These are phyloP conservation scores for Piprites chloris DNA, from an alignment of 2,113 vertebrate genomes.

Conservation along the genomic window DNA sequence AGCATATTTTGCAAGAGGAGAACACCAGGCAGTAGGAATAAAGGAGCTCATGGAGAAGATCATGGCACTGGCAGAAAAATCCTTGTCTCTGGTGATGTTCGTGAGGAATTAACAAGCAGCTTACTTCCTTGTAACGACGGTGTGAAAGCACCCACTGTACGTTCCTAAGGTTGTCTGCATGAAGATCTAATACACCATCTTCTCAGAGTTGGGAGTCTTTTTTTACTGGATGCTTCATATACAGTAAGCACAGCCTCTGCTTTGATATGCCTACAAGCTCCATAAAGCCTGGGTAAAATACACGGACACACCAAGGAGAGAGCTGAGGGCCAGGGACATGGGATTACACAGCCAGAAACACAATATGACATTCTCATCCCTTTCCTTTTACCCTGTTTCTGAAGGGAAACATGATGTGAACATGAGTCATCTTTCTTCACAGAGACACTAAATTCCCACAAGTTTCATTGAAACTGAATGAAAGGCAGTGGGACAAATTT, in stretches of 20 bases:
- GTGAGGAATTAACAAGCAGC: neutral
- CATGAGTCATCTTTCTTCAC: neutral
- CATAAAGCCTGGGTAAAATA: neutral
- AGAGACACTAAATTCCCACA: neutral
- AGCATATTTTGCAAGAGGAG: neutral
- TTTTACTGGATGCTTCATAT: neutral
- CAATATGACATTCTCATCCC: neutral
- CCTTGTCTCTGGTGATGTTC: neutral
- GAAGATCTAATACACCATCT: neutral
- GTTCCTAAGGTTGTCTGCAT: neutral
- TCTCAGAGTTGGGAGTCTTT: neutral
- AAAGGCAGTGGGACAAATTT: neutral
- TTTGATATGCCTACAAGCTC: neutral
- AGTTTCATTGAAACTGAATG: neutral
- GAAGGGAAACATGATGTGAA: neutral
- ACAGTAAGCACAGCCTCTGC: neutral
- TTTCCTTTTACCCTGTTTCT: neutral
- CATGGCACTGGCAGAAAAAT: neutral
- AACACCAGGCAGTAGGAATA: neutral
- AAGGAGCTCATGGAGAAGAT: neutral
- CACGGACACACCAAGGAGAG: neutral
- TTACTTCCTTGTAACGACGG: neutral
- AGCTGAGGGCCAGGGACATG: neutral
- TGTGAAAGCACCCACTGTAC: neutral
- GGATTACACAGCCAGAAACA: neutral